Conservation (phyloP, 2,113 vertebrate genomes). For the Saguinus midas region DNA sequence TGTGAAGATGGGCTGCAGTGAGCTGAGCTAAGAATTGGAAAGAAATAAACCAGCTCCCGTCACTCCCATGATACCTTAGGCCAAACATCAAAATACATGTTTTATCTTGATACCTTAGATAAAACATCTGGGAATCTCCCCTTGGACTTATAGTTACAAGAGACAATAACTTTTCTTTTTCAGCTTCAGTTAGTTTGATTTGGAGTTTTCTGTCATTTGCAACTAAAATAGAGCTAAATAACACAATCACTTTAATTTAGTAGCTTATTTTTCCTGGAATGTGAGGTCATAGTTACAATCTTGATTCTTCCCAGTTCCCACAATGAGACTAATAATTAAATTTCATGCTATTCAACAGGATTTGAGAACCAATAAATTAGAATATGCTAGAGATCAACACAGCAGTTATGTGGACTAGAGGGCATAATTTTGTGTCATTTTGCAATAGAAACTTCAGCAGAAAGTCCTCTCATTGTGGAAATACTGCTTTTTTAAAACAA, state of each 20-base stretch:
- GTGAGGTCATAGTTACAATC: background rate
- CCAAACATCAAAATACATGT: background rate
- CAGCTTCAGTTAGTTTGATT: background rate
- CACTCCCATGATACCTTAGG: background rate
- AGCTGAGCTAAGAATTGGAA: background rate
- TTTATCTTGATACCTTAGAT: no score
- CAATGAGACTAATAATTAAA: slow-evolving; percentile 52
- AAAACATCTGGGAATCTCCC: background rate
- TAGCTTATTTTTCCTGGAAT: slow-evolving; percentile 42
- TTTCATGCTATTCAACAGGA: slow-evolving; percentile 51
- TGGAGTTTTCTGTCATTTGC: background rate
- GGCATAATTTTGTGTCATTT: background rate
- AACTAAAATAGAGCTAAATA: background rate
- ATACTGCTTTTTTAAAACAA: background rate
- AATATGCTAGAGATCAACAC: background rate
- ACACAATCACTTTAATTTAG: background rate
- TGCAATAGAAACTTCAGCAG: background rate
- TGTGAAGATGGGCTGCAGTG: background rate
- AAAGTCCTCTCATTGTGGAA: background rate
- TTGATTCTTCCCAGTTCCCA: slow-evolving; percentile 39
- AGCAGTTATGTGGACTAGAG: background rate
- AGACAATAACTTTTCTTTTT: background rate
- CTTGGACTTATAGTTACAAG: background rate
- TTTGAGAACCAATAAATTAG: slow-evolving; percentile 40
- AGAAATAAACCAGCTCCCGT: background rate